Conservation (phyloP, 2,888 invertebrate genomes). For the Enoplolaimus lenunculus region DNA sequence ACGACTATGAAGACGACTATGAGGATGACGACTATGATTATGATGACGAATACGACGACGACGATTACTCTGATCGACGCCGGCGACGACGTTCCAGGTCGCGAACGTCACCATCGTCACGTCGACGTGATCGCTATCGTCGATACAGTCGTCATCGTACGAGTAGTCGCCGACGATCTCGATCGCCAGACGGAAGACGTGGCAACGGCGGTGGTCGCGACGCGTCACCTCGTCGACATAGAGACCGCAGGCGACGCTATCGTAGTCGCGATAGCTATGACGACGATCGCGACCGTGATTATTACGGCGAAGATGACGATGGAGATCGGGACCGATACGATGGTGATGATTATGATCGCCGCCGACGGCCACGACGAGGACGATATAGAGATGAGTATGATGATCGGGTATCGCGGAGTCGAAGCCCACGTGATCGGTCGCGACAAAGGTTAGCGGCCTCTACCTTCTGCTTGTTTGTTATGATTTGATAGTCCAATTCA, state of each 20-base stretch:
- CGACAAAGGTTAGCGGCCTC: too few relatives aligned
- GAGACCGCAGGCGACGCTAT: too few relatives aligned
- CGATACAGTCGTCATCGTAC: neutral
- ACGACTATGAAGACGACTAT: neutral
- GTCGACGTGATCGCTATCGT: neutral
- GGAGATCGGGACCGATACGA: neutral
- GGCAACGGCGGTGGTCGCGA: too few relatives aligned
- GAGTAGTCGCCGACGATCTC: neutral
- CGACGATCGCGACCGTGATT: neutral
- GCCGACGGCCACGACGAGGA: neutral
- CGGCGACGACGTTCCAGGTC: neutral
- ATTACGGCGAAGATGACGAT: neutral
- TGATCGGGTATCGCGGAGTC: too few relatives aligned
- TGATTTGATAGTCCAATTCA: too few relatives aligned
- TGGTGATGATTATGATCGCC: neutral
- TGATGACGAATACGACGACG: neutral
- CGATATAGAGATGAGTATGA: too few relatives aligned
- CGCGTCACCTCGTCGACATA: too few relatives aligned
- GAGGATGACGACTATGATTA: neutral
- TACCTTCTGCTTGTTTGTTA: too few relatives aligned
- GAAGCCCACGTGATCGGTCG: too few relatives aligned
- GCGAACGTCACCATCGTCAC: too few relatives aligned
- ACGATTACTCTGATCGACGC: neutral
- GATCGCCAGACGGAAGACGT: too few relatives aligned
- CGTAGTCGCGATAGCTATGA: too few relatives aligned